Conservation (phyloP, 2,888 invertebrate species). For the Pegoplata infirma region DNA sequence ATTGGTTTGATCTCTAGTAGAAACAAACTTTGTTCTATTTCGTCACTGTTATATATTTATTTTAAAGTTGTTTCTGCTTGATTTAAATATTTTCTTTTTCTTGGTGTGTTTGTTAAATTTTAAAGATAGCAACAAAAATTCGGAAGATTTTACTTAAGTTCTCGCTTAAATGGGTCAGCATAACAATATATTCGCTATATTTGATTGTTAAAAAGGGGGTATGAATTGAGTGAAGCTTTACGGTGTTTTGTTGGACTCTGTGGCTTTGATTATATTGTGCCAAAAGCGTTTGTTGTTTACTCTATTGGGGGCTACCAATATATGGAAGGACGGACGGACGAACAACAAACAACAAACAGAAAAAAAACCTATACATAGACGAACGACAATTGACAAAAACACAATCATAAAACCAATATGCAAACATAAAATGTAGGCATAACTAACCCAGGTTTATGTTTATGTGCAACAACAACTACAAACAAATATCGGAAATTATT, state of each 20-base stretch:
- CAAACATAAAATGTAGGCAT: slow-evolving; percentile 46
- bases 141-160: no score
- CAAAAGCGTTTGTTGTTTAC: slow-evolving; percentile 60
- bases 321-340: slow-evolving; percentile 13
- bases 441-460: slow-evolving; percentile 36
- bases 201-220: slow-evolving; percentile 22
- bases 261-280: slow-evolving; percentile 63
- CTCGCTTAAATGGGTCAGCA: not conserved
- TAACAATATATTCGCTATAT: not conserved
- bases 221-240: slow-evolving; percentile 57
- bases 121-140: no score
- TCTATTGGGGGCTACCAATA: slow-evolving; percentile 60
- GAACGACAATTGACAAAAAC: slow-evolving; percentile 44
- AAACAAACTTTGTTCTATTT: no score
- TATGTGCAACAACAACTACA: slow-evolving; percentile 13
- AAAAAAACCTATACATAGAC: slow-evolving; percentile 4
- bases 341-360: no score
- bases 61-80: no score
- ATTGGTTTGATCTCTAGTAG: no score
- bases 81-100: no score
- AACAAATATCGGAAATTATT: slow-evolving; percentile 40
- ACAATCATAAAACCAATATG: slow-evolving; percentile 40
- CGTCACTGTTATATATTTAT: no score
- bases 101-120: no score
- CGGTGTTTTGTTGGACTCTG: slow-evolving; percentile 56